A percentile compares a stretch with the other conserved stretches of the same genome.
Conservation (phyloP, 2,888 invertebrate species). For the Megalurothrips usitatus region DNA sequence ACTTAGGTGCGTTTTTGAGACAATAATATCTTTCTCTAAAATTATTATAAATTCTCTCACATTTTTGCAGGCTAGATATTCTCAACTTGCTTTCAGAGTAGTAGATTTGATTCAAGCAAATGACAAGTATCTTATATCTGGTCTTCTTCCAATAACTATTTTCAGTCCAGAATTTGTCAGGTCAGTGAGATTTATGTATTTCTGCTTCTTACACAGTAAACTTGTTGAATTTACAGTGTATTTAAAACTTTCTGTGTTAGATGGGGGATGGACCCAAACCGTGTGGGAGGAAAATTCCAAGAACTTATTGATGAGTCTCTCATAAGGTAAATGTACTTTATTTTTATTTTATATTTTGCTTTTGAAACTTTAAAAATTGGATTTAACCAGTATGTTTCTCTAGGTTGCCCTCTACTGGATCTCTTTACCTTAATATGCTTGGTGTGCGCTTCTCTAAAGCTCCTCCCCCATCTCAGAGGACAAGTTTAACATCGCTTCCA, state of each 20-base stretch:
- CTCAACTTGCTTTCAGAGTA: constrained; percentile 41
- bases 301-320: background rate
- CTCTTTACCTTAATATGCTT: background rate
- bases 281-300: background rate
- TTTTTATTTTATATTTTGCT: background rate
- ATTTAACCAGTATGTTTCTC: no score
- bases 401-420: background rate
- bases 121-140: constrained; percentile 43
- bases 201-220: background rate
- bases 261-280: background rate
- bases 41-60: background rate
- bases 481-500: constrained; percentile 34
- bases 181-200: constrained; percentile 34
- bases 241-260: background rate
- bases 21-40: background rate
- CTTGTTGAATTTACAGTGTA: background rate
- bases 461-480: background rate
- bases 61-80: constrained; percentile 36
- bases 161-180: constrained; percentile 41
- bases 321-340: background rate
- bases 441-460: constrained; percentile 1
- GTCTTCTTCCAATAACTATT: constrained; percentile 43
- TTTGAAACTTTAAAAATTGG: no score
- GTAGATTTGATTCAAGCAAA: constrained; percentile 43
- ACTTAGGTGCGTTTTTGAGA: background rate